Evolutionary conservation across 2,888 invertebrate species (phyloP).

Genomic region (Cephus sareptanus): DNA sequence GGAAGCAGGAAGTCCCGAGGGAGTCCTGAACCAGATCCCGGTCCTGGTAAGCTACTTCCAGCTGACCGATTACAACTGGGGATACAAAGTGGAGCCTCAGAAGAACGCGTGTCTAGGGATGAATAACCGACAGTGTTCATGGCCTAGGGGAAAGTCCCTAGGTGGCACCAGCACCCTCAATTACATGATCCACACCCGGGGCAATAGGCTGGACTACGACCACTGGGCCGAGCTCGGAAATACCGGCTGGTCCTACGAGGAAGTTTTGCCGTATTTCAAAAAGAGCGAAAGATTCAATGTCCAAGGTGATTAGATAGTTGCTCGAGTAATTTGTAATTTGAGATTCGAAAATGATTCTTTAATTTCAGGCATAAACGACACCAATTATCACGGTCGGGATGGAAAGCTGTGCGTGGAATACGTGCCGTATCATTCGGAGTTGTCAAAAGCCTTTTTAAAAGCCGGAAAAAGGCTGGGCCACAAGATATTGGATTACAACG

Average conservation of each 20-base stretch:
- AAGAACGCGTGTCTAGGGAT: constrained; percentile 74
- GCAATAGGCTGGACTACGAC: constrained; percentile 48
- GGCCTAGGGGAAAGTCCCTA: constrained; percentile 71
- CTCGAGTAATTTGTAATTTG: too few relatives aligned
- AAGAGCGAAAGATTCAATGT: constrained; percentile 51
- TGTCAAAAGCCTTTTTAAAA: constrained; percentile 57
- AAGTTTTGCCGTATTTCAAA: constrained; percentile 51
- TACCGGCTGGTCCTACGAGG: constrained; percentile 50
- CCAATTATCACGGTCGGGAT: constrained; percentile 59
- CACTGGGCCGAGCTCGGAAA: constrained; percentile 52
- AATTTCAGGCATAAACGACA: constrained; percentile 70
- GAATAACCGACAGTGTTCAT: constrained; percentile 79
- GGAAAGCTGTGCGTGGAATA: constrained; percentile 63
- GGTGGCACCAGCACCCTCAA: constrained; percentile 59
- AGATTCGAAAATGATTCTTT: neutral
- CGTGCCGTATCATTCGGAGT: constrained; percentile 59
- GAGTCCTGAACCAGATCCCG: constrained; percentile 71
- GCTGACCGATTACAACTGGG: constrained; percentile 76
- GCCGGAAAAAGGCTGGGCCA: constrained; percentile 63
- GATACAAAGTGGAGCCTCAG: constrained; percentile 76
- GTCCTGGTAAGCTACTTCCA: constrained; percentile 71
- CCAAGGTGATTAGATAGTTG: constrained; percentile 33
- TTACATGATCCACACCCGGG: constrained; percentile 60
- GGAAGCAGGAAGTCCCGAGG: constrained; percentile 73
- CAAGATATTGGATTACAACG: constrained; percentile 63